A percentile compares a stretch with the other conserved stretches of the same genome.
Evolutionary conservation across 2,888 invertebrate species (phyloP).

Genomic region (Drosophila falleni): DNA sequence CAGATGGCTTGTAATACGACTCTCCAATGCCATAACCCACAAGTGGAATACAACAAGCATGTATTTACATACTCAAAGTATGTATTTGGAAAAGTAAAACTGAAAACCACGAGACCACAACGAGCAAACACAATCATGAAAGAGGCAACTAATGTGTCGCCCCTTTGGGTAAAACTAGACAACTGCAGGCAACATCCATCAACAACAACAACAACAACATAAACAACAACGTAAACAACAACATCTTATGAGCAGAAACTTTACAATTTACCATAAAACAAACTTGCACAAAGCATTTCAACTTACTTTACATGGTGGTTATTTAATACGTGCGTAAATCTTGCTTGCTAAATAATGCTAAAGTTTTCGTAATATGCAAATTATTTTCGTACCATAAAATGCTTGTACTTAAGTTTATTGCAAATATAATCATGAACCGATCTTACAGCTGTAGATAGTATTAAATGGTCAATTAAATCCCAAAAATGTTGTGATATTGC

Average conservation of each 20-base stretch:
- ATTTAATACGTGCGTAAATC: slow-evolving; percentile 54
- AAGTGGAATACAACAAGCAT: slow-evolving; percentile 33
- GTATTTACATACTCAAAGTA: slow-evolving; percentile 11
- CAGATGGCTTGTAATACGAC: slow-evolving; percentile 52
- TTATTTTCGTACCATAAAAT: slow-evolving; percentile 13
- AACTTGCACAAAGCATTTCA: slow-evolving; percentile 41
- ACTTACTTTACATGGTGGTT: slow-evolving; percentile 35
- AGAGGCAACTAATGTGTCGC: slow-evolving; percentile 48
- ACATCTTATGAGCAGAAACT: slow-evolving; percentile 25
- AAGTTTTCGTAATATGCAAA: slow-evolving; percentile 49
- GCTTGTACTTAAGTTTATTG: slow-evolving; percentile 11
- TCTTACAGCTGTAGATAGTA: neutral
- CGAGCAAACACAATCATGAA: slow-evolving; percentile 38
- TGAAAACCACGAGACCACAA: slow-evolving; percentile 71
- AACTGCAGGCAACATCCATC: slow-evolving; percentile 10
- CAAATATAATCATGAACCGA: neutral
- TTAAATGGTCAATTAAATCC: neutral
- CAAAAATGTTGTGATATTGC: too few relatives aligned
- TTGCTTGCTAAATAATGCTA: slow-evolving; percentile 31
- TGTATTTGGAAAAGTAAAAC: slow-evolving; percentile 47
- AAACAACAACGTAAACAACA: neutral
- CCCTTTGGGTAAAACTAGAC: slow-evolving; percentile 30
- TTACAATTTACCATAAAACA: slow-evolving; percentile 37
- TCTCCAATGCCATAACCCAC: slow-evolving; percentile 65
- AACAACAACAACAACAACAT: slow-evolving; percentile 2